Evolutionary conservation across 2,888 invertebrate genomes (phyloP).

Genomic region (Unio pictorum): DNA sequence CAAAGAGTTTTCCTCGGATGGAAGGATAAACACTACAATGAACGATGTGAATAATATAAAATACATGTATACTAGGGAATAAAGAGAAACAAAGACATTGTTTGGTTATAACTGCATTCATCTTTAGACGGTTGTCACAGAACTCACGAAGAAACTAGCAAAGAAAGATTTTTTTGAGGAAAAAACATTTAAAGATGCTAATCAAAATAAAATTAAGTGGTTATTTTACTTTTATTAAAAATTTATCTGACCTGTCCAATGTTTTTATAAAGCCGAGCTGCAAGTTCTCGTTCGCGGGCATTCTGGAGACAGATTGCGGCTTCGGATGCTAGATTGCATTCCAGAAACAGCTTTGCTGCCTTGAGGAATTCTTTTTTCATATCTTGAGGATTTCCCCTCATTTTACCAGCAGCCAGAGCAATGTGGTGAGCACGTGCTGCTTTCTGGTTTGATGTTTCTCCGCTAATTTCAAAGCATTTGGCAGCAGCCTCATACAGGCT

Average conservation of each 20-base stretch:
- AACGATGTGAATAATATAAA: too few relatives aligned
- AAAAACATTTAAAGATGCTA: too few relatives aligned
- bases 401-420: slow-evolving; percentile 27
- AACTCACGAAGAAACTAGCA: too few relatives aligned
- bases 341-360: slow-evolving; percentile 41
- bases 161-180: too few relatives aligned
- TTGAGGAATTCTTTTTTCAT: slow-evolving; percentile 45
- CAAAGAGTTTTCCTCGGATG: too few relatives aligned
- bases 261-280: slow-evolving; percentile 41
- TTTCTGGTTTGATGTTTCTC: slow-evolving; percentile 28
- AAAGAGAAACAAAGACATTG: too few relatives aligned
- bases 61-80: too few relatives aligned
- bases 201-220: too few relatives aligned
- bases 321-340: slow-evolving; percentile 24
- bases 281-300: slow-evolving; percentile 33
- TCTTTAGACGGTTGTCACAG: too few relatives aligned
- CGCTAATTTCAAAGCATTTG: slow-evolving; percentile 48
- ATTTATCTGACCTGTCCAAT: slow-evolving; percentile 29
- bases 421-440: slow-evolving; percentile 44
- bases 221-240: background rate
- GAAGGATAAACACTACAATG: too few relatives aligned
- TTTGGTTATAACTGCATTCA: too few relatives aligned
- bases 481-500: slow-evolving; percentile 51
- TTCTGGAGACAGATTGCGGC: slow-evolving; percentile 44
- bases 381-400: slow-evolving; percentile 30